Base-by-base conservation (phyloP, 2,113 vertebrate species). In the Ophiodon elongatus region DNA sequence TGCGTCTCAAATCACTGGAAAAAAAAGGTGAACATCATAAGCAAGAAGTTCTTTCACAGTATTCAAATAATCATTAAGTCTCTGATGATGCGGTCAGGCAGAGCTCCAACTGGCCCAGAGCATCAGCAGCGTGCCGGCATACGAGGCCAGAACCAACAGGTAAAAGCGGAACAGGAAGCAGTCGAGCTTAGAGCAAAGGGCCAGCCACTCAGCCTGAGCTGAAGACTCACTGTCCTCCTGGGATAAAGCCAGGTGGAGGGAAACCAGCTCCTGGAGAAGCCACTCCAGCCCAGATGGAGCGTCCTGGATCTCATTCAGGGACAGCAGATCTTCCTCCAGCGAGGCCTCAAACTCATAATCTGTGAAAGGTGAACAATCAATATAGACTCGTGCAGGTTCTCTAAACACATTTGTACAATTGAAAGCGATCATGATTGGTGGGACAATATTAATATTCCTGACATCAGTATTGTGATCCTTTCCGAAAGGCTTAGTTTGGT, bases 31-130 rank as follows among this genome's bases (percentile, higher is more conserved):
- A 67, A 73, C 3, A 35, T 13, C 21, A 15, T 14, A 10, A 17
- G 3, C 11, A 31, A 59, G 15, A 73, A 27, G n/a, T 11, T 5
- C 9, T 9, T 59, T 66, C 31, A 27, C 11, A 47, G 10, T 43
- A 25, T 43, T 45, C 31, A 56, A n/a, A 59, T 19, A 35, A 7
- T 31, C 14, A 57, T 3, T 27, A 45, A 45, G 67, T 64, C 27
- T 56, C 17, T 56, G 23, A 37, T 23, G 3, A 14, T n/a, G 43
- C 25, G 21, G 19, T 95, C 87, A 95, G 72, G 80, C 85, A 1
- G 91, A 85, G 76, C 96, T 96, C 97, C 97, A 97, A 39, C 87
- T 85, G 14, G 86, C 88, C 97, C 97, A 97, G n/a, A 97, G 95
- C 50, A 95, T 85, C 64, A 95, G 71, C 37, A 98, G 92, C 1